Evolutionary conservation across 1,140 invertebrate genomes (phyloP).

Genomic region (Spodoptera litura): DNA sequence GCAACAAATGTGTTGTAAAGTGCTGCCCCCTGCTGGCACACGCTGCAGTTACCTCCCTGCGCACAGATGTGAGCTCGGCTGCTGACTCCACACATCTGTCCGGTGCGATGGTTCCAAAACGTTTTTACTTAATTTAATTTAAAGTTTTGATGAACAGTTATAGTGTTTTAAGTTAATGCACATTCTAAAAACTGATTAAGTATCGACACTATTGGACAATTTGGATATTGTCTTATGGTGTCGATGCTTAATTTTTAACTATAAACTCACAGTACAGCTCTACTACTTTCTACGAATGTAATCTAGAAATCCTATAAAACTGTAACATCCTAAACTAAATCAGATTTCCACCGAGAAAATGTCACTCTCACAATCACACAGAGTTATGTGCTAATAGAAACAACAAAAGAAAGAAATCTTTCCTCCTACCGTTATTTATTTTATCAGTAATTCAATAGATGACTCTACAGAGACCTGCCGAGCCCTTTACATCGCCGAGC

Average conservation of each 20-base stretch:
- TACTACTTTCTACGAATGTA: too few relatives aligned
- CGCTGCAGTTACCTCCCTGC: background rate
- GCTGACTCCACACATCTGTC: conserved; percentile 18
- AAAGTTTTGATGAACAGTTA: background rate
- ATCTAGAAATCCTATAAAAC: too few relatives aligned
- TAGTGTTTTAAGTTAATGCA: background rate
- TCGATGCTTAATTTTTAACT: too few relatives aligned
- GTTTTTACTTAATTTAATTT: conserved; percentile 1
- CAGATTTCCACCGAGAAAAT: too few relatives aligned
- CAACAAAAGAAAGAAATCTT: background rate
- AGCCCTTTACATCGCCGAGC: background rate
- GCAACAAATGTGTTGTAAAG: conserved; percentile 28
- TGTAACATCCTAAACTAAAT: too few relatives aligned
- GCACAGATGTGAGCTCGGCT: background rate
- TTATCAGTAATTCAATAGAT: conserved; percentile 9
- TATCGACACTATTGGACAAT: too few relatives aligned
- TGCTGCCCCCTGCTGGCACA: background rate
- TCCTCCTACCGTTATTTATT: background rate
- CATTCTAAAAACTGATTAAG: too few relatives aligned
- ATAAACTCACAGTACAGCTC: too few relatives aligned
- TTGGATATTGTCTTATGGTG: too few relatives aligned
- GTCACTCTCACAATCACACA: too few relatives aligned
- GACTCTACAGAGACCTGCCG: background rate
- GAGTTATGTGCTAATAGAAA: background rate
- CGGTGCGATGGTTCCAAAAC: background rate